These are phyloP conservation scores for Escarpia spicata DNA, from an alignment of 2,888 invertebrate genomes.

Conservation along the genomic window DNA sequence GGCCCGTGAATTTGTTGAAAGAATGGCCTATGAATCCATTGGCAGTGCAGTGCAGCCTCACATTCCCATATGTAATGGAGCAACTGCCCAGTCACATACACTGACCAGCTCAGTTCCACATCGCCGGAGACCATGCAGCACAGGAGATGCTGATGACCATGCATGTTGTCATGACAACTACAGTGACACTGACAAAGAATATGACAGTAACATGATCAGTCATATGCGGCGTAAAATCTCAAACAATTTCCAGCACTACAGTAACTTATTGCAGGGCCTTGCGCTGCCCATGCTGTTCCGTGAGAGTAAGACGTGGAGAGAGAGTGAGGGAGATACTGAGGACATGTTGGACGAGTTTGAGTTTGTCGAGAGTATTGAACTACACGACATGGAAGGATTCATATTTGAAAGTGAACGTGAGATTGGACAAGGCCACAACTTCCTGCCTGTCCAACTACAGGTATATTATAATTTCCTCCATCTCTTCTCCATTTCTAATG, in stretches of 20 bases:
- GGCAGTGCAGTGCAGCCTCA: neutral
- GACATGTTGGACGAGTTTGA: constrained; percentile 32
- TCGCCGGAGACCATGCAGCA: neutral
- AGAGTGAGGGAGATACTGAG: neutral
- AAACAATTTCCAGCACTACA: constrained; percentile 34
- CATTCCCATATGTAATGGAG: neutral
- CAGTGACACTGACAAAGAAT: neutral
- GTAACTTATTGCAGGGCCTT: constrained; percentile 29
- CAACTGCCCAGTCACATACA: neutral
- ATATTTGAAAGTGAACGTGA: constrained; percentile 31
- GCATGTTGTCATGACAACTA: neutral
- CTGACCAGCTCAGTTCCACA: neutral
- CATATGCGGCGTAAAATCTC: constrained; percentile 33
- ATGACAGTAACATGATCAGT: constrained; percentile 30
- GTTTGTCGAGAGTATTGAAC: constrained; percentile 41
- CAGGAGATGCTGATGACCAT: neutral
- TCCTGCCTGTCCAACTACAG: constrained; percentile 29
- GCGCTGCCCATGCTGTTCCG: constrained; percentile 29
- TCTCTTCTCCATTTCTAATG: neutral
- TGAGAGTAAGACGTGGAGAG: constrained; percentile 6
- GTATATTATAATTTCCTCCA: neutral
- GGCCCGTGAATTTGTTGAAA: constrained; percentile 8
- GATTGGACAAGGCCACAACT: constrained; percentile 37
- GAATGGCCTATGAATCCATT: neutral
- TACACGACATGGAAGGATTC: constrained; percentile 39